These are phyloP conservation scores for Calidris pugnax DNA, from an alignment of 2,113 vertebrate species.

Conservation along the genomic window DNA sequence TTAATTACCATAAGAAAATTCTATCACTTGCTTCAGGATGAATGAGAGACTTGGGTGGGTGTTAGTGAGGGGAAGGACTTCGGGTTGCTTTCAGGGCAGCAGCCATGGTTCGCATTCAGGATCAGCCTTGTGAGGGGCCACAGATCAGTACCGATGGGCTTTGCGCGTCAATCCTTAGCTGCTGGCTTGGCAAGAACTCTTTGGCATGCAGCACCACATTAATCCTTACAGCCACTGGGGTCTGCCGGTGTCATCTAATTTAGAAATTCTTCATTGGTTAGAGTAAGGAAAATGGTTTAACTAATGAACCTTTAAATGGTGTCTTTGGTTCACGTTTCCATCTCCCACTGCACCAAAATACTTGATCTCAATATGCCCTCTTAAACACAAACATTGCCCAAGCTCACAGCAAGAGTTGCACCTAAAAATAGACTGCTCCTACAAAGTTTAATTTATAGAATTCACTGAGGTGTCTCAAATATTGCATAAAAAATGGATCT, in stretches of 20 bases:
- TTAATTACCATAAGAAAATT: neutral
- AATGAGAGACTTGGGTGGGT: neutral
- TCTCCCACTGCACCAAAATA: neutral
- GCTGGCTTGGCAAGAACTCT: neutral
- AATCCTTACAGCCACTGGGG: neutral
- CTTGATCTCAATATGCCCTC: rapidly evolving
- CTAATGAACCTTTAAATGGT: neutral
- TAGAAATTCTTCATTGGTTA: neutral
- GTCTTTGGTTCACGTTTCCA: neutral
- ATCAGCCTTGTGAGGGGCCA: neutral
- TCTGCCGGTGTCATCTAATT: neutral
- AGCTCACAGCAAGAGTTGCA: neutral
- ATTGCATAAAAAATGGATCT: neutral
- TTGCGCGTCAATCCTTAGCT: neutral
- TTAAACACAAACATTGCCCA: neutral
- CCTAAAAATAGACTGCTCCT: neutral
- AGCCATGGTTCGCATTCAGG: neutral
- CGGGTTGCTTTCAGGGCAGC: neutral
- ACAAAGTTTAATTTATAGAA: rapidly evolving
- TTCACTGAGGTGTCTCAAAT: neutral
- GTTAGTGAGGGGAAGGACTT: neutral
- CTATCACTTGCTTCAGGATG: neutral
- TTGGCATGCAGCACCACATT: neutral
- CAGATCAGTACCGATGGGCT: neutral
- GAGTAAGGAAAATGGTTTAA: neutral